Evolutionary conservation across 2,797 vertebrate genomes (phyloP), one percentile per base, ranked within the genome.

Genomic region (Silurus aristotelis): DNA sequence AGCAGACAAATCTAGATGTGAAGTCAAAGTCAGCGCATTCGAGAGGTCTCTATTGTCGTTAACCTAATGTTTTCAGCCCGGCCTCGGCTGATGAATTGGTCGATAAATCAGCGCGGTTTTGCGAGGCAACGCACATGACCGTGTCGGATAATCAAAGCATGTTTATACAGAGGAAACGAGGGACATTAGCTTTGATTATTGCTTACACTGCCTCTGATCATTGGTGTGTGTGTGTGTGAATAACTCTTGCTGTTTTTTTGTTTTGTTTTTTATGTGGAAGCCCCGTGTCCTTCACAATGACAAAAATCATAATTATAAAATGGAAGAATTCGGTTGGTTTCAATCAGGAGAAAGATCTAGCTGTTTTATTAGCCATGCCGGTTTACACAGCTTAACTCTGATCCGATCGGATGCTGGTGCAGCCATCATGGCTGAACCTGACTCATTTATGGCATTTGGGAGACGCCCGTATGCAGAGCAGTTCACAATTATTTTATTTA

Each of bases 181-280:
- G 80, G 52, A 82, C 80, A 77, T 77, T 82, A 60, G 61, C 38
- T 86, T 68, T 55, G 72, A 82, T 61, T 86, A 75, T 17, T 75
- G 61, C 60, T 64, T 71, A 56, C 48, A 58, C 46, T 27, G 27
- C 60, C 79, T 85, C 46, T 80, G 84, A 85, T 81, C 78, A 63
- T 17, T 79, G 75, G 68, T 71, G 68, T 70, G 38, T 73, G 85
- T 75, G 80, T 78, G 71, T 58, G 46, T 31, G 71, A 5, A 81
- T 70, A 58, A 6, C 46, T 82, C 15, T 70, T 56, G 20, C 8
- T 31, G 15, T 81, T 27, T 10, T 52, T 55, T 48, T 38, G 38
- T 8, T 43, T n/a, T n/a, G n/a, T n/a, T 38, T 13, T 27, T 12
- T 73, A 52, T 52, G 2, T 75, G 15, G 15, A 77, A 38, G 27